Base-by-base conservation (phyloP, 2,113 vertebrate species). In the Climacteris rufus region DNA sequence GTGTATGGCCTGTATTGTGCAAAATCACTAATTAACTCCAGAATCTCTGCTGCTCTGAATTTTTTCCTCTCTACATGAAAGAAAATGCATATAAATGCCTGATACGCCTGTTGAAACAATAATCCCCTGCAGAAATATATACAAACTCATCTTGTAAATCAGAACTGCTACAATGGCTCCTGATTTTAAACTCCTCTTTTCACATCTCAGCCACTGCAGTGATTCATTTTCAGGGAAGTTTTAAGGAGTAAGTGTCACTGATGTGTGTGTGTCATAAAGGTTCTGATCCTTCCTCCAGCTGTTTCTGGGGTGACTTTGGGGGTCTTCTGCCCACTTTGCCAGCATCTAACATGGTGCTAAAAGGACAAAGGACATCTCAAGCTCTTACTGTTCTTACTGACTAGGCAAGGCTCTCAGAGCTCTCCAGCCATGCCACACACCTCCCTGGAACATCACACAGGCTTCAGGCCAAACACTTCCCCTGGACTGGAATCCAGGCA, bases 381-480 rank as follows among this genome's bases (percentile, higher is more conserved):
- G 16, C 13, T 68, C 35, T 64, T 44, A 9, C 5, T 28, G 0
- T 10, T 37, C 27, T 21, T 42, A n/a, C 27, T 59, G 47, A 56
- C 31, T 25, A 27, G 11, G 35, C 31, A 2, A 10, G 47, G 28
- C 33, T 60, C 33, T 19, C 37, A 21, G 22, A 76, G 63, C 45
- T 74, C 53, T 39, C 44, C 44, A 76, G 53, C 9, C 27, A 27
- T 0, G 40, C 1, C 24, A 16, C 0, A 1, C n/a, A 27, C 13
- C 28, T 47, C 31, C n/a, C 37, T 53, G 53, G 68, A 76, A 65
- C 7, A 65, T 8, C 59, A 57, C 1, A 3, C 17, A 45, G 54
- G 18, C 8, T 83, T 27, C 15, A 47, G 22, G 37, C 2, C 61
- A 60, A 50, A 60, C 3, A 0, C 14, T 47, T 84, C 13, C 44